phyloP scores from a whole-genome alignment of 1,140 invertebrate genomes.

The Drosophila pseudoobscura region DNA sequence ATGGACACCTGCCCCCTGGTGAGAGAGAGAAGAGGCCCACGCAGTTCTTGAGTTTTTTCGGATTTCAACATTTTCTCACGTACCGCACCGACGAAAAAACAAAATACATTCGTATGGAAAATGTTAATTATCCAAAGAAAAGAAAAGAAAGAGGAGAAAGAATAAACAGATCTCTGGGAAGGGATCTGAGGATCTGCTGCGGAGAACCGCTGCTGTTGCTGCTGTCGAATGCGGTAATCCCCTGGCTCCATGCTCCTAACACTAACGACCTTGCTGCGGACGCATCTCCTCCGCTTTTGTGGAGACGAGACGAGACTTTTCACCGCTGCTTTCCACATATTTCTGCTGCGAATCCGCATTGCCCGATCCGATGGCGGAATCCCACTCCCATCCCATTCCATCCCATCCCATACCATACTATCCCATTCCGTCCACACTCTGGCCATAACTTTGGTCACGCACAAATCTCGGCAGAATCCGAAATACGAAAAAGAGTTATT shows the following conservation, averaged over 20 bases:
- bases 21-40: conserved; percentile 6
- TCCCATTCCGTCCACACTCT: not conserved
- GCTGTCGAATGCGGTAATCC: too few relatives aligned
- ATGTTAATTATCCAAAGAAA: conserved; percentile 59
- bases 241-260: too few relatives aligned
- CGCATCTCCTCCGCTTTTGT: not conserved
- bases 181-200: conserved; percentile 6
- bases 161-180: conserved; percentile 6
- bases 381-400: not conserved
- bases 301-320: conserved; percentile 14
- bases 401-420: too few relatives aligned
- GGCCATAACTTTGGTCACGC: conserved; percentile 58
- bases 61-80: conserved; percentile 67
- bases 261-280: conserved; percentile 21
- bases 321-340: conserved; percentile 16
- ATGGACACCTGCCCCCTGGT: conserved; percentile 17
- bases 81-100: conserved; percentile 32
- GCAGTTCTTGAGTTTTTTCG: conserved; percentile 26
- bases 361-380: conserved; percentile 8
- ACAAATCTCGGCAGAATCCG: conserved; percentile 65
- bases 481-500: conserved; percentile 46
- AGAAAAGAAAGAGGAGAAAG: conserved; percentile 9
- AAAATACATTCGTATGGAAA: conserved; percentile 47
- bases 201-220: not conserved
- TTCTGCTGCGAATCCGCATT: conserved; percentile 49